These are phyloP conservation scores for Drosophila orena DNA, from an alignment of 1,140 invertebrate species.

Conservation along the genomic window DNA sequence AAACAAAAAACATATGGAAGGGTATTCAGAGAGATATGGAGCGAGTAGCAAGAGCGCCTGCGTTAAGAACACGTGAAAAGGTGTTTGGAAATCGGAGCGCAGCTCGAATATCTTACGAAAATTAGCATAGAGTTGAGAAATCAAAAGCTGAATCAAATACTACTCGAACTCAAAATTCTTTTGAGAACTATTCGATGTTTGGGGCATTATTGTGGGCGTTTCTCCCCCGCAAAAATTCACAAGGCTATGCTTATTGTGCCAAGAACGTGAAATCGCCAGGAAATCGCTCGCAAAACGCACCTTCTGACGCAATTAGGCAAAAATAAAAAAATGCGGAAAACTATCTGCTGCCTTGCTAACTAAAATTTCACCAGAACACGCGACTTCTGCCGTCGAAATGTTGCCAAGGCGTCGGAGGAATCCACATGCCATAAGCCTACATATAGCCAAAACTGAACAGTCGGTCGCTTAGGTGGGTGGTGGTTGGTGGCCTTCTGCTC, in stretches of 20 bases:
- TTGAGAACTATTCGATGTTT: constrained; percentile 6
- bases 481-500: constrained; percentile 9
- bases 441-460: constrained; percentile 7
- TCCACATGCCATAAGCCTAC: not conserved
- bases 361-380: constrained; percentile 38
- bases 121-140: constrained; percentile 35
- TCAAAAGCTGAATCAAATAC: constrained; percentile 12
- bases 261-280: constrained; percentile 49
- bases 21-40: constrained; percentile 15
- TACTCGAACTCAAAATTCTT: not conserved
- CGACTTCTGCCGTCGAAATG: constrained; percentile 48
- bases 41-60: constrained; percentile 37
- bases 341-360: constrained; percentile 31
- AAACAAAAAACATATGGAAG: constrained; percentile 73
- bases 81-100: constrained; percentile 21
- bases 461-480: constrained; percentile 30
- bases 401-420: constrained; percentile 43
- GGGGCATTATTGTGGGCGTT: not conserved
- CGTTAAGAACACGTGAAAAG: constrained; percentile 53
- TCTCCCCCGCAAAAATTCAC: constrained; percentile 21
- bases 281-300: constrained; percentile 38
- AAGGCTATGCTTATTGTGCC: constrained; percentile 75
- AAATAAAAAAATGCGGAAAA: constrained; percentile 63
- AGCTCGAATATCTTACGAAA: constrained; percentile 12
- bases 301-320: constrained; percentile 55